Percentiles rank a stretch among this genome's conserved stretches.
Conservation (phyloP, 2,888 invertebrate species). For the Drosophila algonquin region DNA sequence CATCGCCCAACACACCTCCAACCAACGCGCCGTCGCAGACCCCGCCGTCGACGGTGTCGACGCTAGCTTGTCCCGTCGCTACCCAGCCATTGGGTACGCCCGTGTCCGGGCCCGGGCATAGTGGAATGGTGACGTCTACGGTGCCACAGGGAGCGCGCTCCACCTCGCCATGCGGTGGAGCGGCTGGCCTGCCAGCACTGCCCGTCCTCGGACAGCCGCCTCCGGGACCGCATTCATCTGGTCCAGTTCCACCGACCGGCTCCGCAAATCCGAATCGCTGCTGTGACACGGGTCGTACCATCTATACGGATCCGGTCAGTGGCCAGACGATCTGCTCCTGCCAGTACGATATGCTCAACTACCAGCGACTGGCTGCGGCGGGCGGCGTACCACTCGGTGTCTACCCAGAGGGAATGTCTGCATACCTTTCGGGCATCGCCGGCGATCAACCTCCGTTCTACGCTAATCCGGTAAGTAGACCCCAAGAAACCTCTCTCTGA, state of each 20-base stretch:
- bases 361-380: slow-evolving; percentile 89
- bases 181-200: slow-evolving; percentile 75
- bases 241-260: slow-evolving; percentile 30
- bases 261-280: slow-evolving; percentile 85
- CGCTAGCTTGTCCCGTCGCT: slow-evolving; percentile 59
- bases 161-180: slow-evolving; percentile 84
- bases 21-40: slow-evolving; percentile 83
- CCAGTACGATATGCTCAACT: slow-evolving; percentile 93
- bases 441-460: slow-evolving; percentile 95
- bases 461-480: slow-evolving; percentile 89
- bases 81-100: slow-evolving; percentile 50
- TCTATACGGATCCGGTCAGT: slow-evolving; percentile 94
- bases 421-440: slow-evolving; percentile 92
- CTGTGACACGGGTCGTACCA: slow-evolving; percentile 95
- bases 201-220: slow-evolving; percentile 57
- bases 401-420: slow-evolving; percentile 93
- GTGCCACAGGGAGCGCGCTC: slow-evolving; percentile 85
- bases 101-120: slow-evolving; percentile 46
- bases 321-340: slow-evolving; percentile 95
- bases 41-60: slow-evolving; percentile 76
- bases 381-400: slow-evolving; percentile 91
- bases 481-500: too few relatives aligned
- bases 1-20: slow-evolving; percentile 86
- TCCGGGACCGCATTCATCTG: slow-evolving; percentile 36
- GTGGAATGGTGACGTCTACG: slow-evolving; percentile 84